These are phyloP conservation scores for Cydia amplana DNA, from an alignment of 1,140 invertebrate genomes.

Conservation along the genomic window DNA sequence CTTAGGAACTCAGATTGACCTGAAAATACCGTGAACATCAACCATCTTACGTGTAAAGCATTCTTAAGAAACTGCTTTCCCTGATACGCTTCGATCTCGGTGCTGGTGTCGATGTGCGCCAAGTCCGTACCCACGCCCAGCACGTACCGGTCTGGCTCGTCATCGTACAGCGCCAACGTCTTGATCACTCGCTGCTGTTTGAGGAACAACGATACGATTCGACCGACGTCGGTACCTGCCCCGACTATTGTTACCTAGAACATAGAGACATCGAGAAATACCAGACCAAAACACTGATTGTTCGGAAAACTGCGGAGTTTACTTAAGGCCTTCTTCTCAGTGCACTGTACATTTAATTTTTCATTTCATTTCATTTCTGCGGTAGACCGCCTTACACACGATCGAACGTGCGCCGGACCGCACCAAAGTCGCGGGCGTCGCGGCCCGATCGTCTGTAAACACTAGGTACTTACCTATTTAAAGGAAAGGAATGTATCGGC, in stretches of 20 bases:
- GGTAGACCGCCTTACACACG: too few relatives aligned
- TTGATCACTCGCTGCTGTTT: conserved; percentile 65
- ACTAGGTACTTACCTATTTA: too few relatives aligned
- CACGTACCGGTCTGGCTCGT: conserved; percentile 49
- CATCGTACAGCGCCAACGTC: conserved; percentile 61
- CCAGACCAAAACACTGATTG: background rate
- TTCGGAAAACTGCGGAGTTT: background rate
- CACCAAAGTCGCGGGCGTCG: too few relatives aligned
- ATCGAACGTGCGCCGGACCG: too few relatives aligned
- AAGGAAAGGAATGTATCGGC: too few relatives aligned
- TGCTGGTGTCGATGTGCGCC: conserved; percentile 68
- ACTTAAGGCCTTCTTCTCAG: too few relatives aligned
- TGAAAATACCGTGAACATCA: background rate
- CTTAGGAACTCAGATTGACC: too few relatives aligned
- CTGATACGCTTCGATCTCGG: conserved; percentile 61
- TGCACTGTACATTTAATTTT: too few relatives aligned
- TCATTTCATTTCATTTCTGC: too few relatives aligned
- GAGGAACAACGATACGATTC: conserved; percentile 58
- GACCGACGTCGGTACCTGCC: conserved; percentile 65
- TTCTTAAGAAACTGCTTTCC: conserved; percentile 53
- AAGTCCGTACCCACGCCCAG: conserved; percentile 63
- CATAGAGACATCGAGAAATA: background rate
- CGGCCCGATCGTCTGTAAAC: too few relatives aligned
- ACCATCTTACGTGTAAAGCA: conserved; percentile 55
- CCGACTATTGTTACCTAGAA: conserved; percentile 62